These are phyloP conservation scores for Suillia variegata DNA, from an alignment of 2,888 invertebrate genomes.

Conservation along the genomic window DNA sequence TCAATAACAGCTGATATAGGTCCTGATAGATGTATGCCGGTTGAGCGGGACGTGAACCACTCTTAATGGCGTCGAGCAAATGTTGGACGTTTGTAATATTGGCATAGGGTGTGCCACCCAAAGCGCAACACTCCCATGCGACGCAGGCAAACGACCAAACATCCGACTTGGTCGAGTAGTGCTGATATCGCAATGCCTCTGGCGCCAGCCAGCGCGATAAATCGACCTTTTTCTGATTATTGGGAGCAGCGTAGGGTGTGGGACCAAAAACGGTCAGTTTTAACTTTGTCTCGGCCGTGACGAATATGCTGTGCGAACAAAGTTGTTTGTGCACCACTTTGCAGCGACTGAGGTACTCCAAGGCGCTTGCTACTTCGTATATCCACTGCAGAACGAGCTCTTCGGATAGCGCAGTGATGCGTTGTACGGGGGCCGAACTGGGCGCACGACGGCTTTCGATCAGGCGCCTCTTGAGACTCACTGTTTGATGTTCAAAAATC, in stretches of 20 bases:
- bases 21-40: slow-evolving; percentile 77
- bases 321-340: slow-evolving; percentile 76
- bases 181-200: slow-evolving; percentile 74
- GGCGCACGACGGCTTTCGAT: slow-evolving; percentile 65
- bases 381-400: slow-evolving; percentile 69
- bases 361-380: slow-evolving; percentile 71
- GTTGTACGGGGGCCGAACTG: slow-evolving; percentile 44
- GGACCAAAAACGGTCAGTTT: slow-evolving; percentile 80
- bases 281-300: slow-evolving; percentile 69
- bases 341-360: slow-evolving; percentile 72
- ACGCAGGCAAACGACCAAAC: slow-evolving; percentile 84
- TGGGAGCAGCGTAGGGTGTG: slow-evolving; percentile 68
- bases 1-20: slow-evolving; percentile 79
- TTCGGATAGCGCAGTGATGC: slow-evolving; percentile 69
- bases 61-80: slow-evolving; percentile 70
- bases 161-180: slow-evolving; percentile 74
- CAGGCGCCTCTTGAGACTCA: slow-evolving; percentile 73
- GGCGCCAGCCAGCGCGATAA: slow-evolving; percentile 80
- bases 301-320: slow-evolving; percentile 73
- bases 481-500: slow-evolving; percentile 72
- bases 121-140: slow-evolving; percentile 80
- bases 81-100: slow-evolving; percentile 72
- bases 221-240: slow-evolving; percentile 71
- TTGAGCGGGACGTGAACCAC: slow-evolving; percentile 76
- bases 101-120: slow-evolving; percentile 81